Evolutionary conservation across 2,797 vertebrate genomes (phyloP), one percentile per base, ranked within the genome.

Genomic region (Onychomys arenicola): DNA sequence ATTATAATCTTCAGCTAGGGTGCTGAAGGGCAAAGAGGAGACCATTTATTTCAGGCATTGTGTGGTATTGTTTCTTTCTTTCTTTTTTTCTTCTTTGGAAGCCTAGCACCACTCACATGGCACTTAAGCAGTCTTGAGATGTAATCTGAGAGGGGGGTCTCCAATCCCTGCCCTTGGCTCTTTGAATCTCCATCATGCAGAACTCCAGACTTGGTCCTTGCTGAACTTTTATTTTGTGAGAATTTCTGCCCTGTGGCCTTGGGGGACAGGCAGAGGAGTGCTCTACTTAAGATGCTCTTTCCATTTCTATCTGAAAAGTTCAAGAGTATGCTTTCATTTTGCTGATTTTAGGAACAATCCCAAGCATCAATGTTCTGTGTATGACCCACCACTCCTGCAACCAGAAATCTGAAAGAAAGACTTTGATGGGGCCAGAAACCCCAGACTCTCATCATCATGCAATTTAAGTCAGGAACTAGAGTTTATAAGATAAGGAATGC

Each of bases 1-100:
- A 96, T 93, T 59, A 81, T 71, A 61, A 85, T 95, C 83, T 93
- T 96, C n/a, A 63, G 87, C 61, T 77, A 34, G 40, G 69, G 83
- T 32, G 73, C 27, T 49, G 76, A 96, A 94, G 94, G 52, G 67
- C 76, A 80, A 46, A 69, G 49, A 32, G 40, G 82, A 90, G 43
- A 77, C 16, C 61, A 23, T 6, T 27, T 46, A 34, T 75, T 90
- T 52, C 32, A 27, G 19, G 25, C 90, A 75, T 92, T 2, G 0
- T 59, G 5, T n/a, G 40, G 2, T 84, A 34, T 52, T 83, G 61
- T 83, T 73, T 29, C 32, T 37, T 14, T 25, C 10, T 40, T 32
- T 81, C 13, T 37, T 61, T 80, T 37, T 59, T 40, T 27, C 14
- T 71, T 59, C 90, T 94, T 90, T 67, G 83, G n/a, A 7, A 94